These are phyloP conservation scores for Scophthalmus maximus DNA, from an alignment of 2,113 vertebrate genomes.

Conservation along the genomic window DNA sequence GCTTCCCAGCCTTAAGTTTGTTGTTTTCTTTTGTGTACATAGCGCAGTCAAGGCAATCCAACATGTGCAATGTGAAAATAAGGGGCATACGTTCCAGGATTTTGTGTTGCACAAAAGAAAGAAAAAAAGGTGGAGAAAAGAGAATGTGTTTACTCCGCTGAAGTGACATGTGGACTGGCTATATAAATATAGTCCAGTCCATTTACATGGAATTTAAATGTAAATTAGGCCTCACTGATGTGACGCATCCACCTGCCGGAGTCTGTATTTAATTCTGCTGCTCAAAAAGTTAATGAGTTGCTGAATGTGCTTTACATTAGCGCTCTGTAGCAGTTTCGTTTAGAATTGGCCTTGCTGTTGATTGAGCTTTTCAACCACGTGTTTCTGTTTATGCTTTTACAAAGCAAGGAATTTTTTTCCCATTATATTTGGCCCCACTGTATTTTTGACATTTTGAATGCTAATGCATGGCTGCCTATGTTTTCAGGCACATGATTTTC, in stretches of 20 bases:
- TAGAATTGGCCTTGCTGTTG: constrained; percentile 2
- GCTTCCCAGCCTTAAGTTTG: constrained; percentile 59
- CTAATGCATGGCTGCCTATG: neutral
- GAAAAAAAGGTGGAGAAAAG: constrained; percentile 9
- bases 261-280: constrained; percentile 30
- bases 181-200: too few relatives aligned
- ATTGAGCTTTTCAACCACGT: constrained; percentile 35
- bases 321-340: constrained; percentile 20
- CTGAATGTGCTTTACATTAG: constrained; percentile 45
- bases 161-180: too few relatives aligned
- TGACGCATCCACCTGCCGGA: constrained; percentile 43
- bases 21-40: constrained; percentile 70
- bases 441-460: constrained; percentile 13
- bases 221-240: constrained; percentile 32
- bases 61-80: constrained; percentile 38
- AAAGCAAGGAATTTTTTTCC: constrained; percentile 5
- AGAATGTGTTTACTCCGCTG: constrained; percentile 13
- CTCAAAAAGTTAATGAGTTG: constrained; percentile 22
- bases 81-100: neutral
- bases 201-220: constrained; percentile 22
- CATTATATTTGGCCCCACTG: neutral
- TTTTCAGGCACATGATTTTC: neutral
- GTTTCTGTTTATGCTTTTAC: constrained; percentile 26
- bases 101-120: constrained; percentile 24
- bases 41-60: constrained; percentile 41